These are phyloP conservation scores for Philaenus spumarius DNA, from an alignment of 1,140 invertebrate species.

Conservation along the genomic window DNA sequence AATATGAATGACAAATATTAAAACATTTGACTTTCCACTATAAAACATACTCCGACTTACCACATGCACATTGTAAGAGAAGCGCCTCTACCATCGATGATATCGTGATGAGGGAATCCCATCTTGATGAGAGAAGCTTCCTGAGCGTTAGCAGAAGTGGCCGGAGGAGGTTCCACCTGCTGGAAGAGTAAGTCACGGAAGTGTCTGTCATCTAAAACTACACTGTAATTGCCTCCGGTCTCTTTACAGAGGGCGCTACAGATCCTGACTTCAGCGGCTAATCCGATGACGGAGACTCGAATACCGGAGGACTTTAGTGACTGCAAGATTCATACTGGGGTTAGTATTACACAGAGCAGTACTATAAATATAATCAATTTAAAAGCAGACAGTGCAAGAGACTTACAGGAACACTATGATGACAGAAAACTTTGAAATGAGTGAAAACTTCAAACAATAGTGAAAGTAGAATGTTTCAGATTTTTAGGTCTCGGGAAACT, in stretches of 20 bases:
- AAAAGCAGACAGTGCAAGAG: too few species aligned
- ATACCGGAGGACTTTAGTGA: constrained; percentile 56
- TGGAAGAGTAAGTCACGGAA: constrained; percentile 50
- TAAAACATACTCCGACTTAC: constrained; percentile 49
- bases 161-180: constrained; percentile 76
- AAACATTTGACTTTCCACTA: too few species aligned
- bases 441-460: too few species aligned
- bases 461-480: too few species aligned
- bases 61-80: constrained; percentile 80
- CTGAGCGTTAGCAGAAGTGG: constrained; percentile 49
- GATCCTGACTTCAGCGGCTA: constrained; percentile 91
- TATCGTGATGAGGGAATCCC: constrained; percentile 78
- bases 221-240: constrained; percentile 79
- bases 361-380: too few species aligned
- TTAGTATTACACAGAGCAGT: too few species aligned
- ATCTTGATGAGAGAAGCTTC: constrained; percentile 85
- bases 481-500: too few species aligned
- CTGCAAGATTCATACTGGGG: too few species aligned
- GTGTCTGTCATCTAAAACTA: constrained; percentile 88
- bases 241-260: constrained; percentile 76
- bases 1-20: too few species aligned
- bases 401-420: too few species aligned
- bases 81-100: constrained; percentile 52
- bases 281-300: constrained; percentile 73
- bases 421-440: too few species aligned